Conservation (phyloP, 2,797 vertebrate species). For the Okamejei kenojei region DNA sequence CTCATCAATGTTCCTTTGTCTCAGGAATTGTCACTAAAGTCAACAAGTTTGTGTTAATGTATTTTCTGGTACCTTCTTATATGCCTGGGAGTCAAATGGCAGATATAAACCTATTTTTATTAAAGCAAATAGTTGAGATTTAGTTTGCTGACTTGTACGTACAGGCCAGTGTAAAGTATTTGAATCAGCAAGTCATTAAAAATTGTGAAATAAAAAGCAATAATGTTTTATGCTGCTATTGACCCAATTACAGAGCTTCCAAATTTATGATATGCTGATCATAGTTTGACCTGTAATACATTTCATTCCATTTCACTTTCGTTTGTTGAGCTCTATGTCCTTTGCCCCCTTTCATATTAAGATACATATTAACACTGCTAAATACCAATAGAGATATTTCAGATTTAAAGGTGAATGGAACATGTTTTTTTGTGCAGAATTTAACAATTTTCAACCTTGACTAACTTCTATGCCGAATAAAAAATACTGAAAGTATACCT, state of each 20-base stretch:
- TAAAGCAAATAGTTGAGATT: background rate
- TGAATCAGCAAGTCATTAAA: background rate
- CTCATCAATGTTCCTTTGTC: background rate
- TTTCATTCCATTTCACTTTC: background rate
- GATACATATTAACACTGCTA: background rate
- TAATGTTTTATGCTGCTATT: background rate
- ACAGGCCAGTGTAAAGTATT: background rate
- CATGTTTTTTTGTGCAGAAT: background rate
- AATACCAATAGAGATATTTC: background rate
- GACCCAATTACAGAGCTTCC: background rate
- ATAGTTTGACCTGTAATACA: background rate
- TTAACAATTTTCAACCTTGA: conserved; percentile 22
- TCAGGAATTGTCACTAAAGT: background rate
- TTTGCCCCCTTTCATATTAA: background rate
- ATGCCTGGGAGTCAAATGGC: background rate
- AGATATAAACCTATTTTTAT: background rate
- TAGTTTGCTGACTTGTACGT: background rate
- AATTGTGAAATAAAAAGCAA: background rate
- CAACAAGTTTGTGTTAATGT: background rate
- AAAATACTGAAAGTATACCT: background rate
- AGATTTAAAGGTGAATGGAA: background rate
- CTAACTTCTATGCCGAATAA: background rate
- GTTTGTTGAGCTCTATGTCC: background rate
- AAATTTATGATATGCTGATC: background rate
- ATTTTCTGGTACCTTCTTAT: background rate